A percentile compares a stretch with the other conserved stretches of the same genome.
phyloP scores from a whole-genome alignment of 1,140 invertebrate genomes.

The Sesamia nonagrioides region DNA sequence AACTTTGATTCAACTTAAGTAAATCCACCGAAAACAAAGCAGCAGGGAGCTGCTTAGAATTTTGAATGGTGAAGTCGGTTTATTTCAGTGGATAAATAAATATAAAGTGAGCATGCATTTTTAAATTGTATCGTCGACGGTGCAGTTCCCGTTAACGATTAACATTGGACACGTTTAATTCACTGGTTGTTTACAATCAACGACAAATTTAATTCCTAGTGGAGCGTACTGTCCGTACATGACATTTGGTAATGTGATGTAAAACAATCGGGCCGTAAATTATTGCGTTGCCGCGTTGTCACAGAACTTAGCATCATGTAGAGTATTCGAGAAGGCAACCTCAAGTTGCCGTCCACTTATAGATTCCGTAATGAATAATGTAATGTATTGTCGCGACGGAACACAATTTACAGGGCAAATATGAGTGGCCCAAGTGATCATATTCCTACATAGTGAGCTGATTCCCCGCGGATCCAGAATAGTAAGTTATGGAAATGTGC shows the following conservation, averaged over 20 bases:
- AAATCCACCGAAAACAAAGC: constrained; percentile 47
- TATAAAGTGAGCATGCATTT: constrained; percentile 40
- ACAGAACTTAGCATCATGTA: constrained; percentile 53
- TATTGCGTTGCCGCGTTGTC: constrained; percentile 59
- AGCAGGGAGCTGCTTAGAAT: constrained; percentile 45
- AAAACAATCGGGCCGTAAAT: constrained; percentile 69
- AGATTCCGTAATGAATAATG: constrained; percentile 73
- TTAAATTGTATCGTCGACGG: constrained; percentile 31
- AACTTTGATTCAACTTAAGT: constrained; percentile 43
- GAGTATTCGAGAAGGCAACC: constrained; percentile 61
- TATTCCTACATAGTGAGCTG: constrained; percentile 79
- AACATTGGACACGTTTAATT: constrained; percentile 21
- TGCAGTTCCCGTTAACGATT: constrained; percentile 31
- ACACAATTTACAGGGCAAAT: constrained; percentile 72
- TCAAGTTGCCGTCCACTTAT: constrained; percentile 58
- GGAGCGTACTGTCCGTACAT: constrained; percentile 12
- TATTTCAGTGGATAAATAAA: constrained; percentile 44
- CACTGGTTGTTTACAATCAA: constrained; percentile 47
- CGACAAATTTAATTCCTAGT: constrained; percentile 42
- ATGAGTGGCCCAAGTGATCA: constrained; percentile 74
- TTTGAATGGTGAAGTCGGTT: constrained; percentile 43
- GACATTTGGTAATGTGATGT: constrained; percentile 39
- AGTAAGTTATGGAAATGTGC: constrained; percentile 87
- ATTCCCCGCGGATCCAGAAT: constrained; percentile 85
- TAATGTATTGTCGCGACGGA: constrained; percentile 64